Base-by-base conservation (phyloP, 2,113 vertebrate species). In the Tapirus terrestris region DNA sequence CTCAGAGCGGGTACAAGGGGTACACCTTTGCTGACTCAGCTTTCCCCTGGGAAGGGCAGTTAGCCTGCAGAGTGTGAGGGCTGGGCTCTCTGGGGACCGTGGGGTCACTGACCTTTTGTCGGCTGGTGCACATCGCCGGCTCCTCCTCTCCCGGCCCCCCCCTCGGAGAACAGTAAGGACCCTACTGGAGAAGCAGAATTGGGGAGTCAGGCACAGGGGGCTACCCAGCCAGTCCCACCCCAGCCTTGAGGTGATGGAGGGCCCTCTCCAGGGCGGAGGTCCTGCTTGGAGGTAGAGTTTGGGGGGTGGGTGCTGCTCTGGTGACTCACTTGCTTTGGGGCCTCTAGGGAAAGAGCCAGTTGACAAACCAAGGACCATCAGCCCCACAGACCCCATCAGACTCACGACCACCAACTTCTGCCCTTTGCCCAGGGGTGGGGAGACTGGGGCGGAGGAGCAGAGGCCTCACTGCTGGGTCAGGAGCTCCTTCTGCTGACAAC, bases 111-210 rank as follows among this genome's bases (percentile, higher is more conserved):
- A 98, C 98, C 98, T 98, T 98, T 98, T 1, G 98, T 97, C 7
- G 98, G 88, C 97, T 98, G 98, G 92, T 98, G 98, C 96, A 98
- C 98, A 90, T 98, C 98, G 95, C 98, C 36, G 98, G 98, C 97
- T 98, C 97, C 97, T 98, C 98, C 97, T 98, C 98, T 98, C 97
- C 98, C 98, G 98, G 98, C 98, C 98, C 98, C 98, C 98, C 98
- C 98, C 98, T 98, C 98, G 97, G 98, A 98, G 98, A 98, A 98
- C 96, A 98, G 98, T 98, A 98, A 97, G 98, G 98, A 98, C 97
- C 98, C 98, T 98, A 98, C 98, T 98, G 98, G 97, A 98, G 98
- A 98, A 98, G 98, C 98, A 98, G 98, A 98, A 98, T 97, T 97
- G 98, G 98, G 98, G 98, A 94, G 95, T 97, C 97, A 98, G 97